Percentiles rank a stretch among this genome's conserved stretches.
These are phyloP conservation scores for Lottia scabra DNA, from an alignment of 2,888 invertebrate species.

Conservation along the genomic window DNA sequence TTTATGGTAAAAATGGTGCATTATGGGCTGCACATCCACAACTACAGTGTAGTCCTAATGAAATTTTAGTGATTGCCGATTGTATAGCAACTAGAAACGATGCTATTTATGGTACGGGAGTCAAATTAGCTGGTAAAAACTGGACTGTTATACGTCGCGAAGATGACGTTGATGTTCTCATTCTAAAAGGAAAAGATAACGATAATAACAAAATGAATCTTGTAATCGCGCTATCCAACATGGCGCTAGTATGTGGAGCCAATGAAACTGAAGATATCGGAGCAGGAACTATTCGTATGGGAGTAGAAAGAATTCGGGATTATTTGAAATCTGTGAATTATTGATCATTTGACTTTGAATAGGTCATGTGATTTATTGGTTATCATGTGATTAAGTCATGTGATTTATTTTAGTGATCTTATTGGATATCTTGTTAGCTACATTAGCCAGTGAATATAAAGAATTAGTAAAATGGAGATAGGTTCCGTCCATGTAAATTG, in stretches of 20 bases:
- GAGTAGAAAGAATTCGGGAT: slow-evolving; percentile 26
- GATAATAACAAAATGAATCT: slow-evolving; percentile 26
- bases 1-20: slow-evolving; percentile 28
- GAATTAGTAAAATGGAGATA: too few species aligned
- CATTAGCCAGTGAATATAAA: too few species aligned
- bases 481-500: too few species aligned
- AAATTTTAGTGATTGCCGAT: slow-evolving; percentile 16
- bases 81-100: slow-evolving; percentile 20
- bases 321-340: slow-evolving; percentile 23
- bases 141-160: slow-evolving; percentile 30
- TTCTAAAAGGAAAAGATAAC: slow-evolving; percentile 27
- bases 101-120: slow-evolving; percentile 22
- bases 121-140: slow-evolving; percentile 19
- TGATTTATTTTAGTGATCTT: too few species aligned
- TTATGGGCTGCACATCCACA: slow-evolving; percentile 20
- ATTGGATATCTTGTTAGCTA: too few species aligned
- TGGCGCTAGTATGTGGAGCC: slow-evolving; percentile 23
- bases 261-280: slow-evolving; percentile 21
- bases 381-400: too few species aligned
- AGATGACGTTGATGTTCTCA: slow-evolving; percentile 12
- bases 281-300: slow-evolving; percentile 17
- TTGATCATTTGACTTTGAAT: slow-evolving; percentile 5
- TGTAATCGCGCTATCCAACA: slow-evolving; percentile 21
- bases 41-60: slow-evolving; percentile 22
- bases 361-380: not conserved